Base-by-base conservation (phyloP, 2,797 vertebrate species). In the Diplodus sargus region DNA sequence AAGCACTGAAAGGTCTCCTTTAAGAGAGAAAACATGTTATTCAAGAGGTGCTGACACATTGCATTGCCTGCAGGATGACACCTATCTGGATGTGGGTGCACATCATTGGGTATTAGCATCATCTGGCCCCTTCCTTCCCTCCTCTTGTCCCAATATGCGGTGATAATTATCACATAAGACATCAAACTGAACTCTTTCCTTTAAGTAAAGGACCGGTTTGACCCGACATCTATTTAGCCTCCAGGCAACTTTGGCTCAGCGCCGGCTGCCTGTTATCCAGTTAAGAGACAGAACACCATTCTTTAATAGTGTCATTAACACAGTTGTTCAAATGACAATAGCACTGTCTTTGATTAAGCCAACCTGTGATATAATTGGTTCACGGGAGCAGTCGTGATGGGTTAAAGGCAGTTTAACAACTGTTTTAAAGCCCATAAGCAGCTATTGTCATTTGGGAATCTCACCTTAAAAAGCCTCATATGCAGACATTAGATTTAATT, bases 221-320 rank as follows among this genome's bases (percentile, higher is more conserved):
- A 82, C 47, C 49, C 72, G 62, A 61, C 59, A 68, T 81, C 51
- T 83, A 65, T 65, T 84, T 81, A 66, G 70, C 86, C 83, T 79
- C 0, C 15, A 66, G 76, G 71, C 58, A 78, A 54, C 65, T 75
- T 60, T 63, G 61, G 73, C 62, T 83, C 57, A 47, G 59, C 48
- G 23, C 61, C 67, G 61, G 67, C 76, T 45, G 53, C 34, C 61
- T 74, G 53, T 84, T 62, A 83, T 74, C 51, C 43, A 30, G 60
- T 80, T 72, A 70, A 70, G 47, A 81, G 63, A 65, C 64, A n/a
- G 56, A 78, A 82, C 66, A 51, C 39, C 68, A 47, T 58, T 71
- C 30, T 84, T 81, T 70, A 75, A 78, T 54, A 42, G 76, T 71
- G 71, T 75, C 74, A 88, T 85, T 85, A 85, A 64, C 25, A 20